Base-by-base conservation (phyloP, 1,140 invertebrate genomes). In the Zaprionus ornatus region DNA sequence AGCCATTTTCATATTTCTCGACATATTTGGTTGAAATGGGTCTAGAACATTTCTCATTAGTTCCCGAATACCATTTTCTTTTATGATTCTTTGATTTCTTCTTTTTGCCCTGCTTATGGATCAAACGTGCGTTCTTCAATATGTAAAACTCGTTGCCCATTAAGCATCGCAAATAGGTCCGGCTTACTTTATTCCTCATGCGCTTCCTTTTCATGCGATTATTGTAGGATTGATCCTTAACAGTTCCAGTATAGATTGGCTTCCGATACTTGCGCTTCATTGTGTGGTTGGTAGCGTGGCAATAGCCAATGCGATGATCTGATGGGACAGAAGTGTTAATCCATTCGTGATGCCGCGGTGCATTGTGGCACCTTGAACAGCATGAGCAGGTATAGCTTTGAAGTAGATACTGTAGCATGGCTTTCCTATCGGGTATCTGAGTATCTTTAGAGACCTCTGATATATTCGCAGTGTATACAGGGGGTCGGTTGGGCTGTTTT, bases 111-210 rank as follows among this genome's bases (percentile, higher is more conserved):
- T 97, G 97, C 66, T 96, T 95, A 92, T 98, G 97, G 1, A 97
- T 96, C 13, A 98, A 93, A 92, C 97, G 98, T 3, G 96, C 96
- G 90, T 98, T 98, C 92, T 98, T 96, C 74, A 98, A 87, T 64
- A 97, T 97, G 91, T 97, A 95, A 91, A 98, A 98, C 80, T 97
- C 96, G 85, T 98, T 98, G 92, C 97, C 95, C 78, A 97, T 93
- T 2, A 97, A 95, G 92, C 97, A 98, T 45, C 98, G 94, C n/a
- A 95, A 94, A 91, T 97, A 98, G 57, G 96, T 97, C 96, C 98
- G 97, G 23, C 97, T 97, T 97, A 98, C 98, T 94, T 97, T 98
- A 92, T 98, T 96, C 91, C 96, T 96, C 93, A 96, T 97, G 32
- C 96, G 96, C 85, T 97, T 97, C 97, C 97, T 97, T 83, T 95